phyloP scores from a whole-genome alignment of 2,113 vertebrate genomes.

The Poecile atricapillus region DNA sequence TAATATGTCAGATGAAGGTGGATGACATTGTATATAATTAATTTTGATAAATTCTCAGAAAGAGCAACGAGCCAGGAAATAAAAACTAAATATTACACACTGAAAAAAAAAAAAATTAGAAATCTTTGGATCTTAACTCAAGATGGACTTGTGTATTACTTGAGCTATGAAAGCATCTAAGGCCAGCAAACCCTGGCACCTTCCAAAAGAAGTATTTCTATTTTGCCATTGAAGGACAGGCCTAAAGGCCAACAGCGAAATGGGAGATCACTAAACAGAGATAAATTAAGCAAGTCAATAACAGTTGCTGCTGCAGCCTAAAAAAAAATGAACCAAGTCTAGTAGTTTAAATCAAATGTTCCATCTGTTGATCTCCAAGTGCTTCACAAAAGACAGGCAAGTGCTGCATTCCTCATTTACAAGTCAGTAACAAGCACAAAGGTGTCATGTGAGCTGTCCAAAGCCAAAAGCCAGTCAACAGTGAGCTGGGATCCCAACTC shows the following conservation, averaged over 20 bases:
- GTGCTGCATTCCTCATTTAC: background rate
- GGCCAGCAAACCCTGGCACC: background rate
- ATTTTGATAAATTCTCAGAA: background rate
- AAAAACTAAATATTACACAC: background rate
- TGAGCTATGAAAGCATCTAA: background rate
- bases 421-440: background rate
- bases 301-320: background rate
- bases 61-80: background rate
- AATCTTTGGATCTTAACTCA: background rate
- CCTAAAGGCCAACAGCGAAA: background rate
- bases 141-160: background rate
- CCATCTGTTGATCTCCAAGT: slow-evolving; percentile 4
- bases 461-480: background rate
- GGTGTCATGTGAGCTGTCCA: background rate
- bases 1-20: background rate
- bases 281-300: background rate
- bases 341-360: background rate
- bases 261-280: background rate
- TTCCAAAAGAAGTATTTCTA: background rate
- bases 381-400: background rate
- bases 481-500: background rate
- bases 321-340: background rate
- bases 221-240: background rate
- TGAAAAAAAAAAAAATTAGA: background rate
- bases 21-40: background rate